Evolutionary conservation across 2,888 invertebrate genomes (phyloP).

Genomic region (Vanessa cardui): DNA sequence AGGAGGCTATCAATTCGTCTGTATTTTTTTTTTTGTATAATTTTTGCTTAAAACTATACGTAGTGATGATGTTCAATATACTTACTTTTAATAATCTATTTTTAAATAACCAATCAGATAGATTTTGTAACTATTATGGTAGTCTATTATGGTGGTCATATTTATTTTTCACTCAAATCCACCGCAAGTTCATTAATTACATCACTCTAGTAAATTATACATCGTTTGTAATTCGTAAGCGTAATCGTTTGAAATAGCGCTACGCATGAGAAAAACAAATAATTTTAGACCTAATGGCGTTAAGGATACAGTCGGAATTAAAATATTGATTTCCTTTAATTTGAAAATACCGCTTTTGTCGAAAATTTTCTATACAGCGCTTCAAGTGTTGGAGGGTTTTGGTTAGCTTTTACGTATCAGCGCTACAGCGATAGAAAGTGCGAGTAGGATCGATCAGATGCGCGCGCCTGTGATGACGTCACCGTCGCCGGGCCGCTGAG

Average conservation of each 20-base stretch:
- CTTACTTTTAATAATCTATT: too few species aligned
- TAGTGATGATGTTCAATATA: too few species aligned
- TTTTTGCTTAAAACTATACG: too few species aligned
- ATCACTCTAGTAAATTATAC: slow-evolving; percentile 19
- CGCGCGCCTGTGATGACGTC: slow-evolving; percentile 79
- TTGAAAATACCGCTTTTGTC: slow-evolving; percentile 16
- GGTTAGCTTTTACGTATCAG: slow-evolving; percentile 28
- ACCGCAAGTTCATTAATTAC: slow-evolving; percentile 30
- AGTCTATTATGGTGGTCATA: slow-evolving; percentile 28
- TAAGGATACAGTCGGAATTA: neutral
- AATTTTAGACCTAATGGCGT: neutral
- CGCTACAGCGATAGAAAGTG: slow-evolving; percentile 66
- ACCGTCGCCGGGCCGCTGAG: slow-evolving; percentile 60
- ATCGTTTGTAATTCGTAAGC: slow-evolving; percentile 2
- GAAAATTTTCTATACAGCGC: slow-evolving; percentile 47
- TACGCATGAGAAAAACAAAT: neutral
- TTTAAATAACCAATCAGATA: too few species aligned
- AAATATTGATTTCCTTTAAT: neutral
- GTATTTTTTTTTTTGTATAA: too few species aligned
- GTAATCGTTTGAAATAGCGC: neutral
- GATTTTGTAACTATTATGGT: neutral
- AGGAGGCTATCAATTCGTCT: too few species aligned
- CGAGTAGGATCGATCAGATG: slow-evolving; percentile 72
- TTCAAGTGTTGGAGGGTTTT: slow-evolving; percentile 48
- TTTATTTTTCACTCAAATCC: slow-evolving; percentile 33